phyloP scores from a whole-genome alignment of 2,888 invertebrate species.

The Celastrina argiolus region DNA sequence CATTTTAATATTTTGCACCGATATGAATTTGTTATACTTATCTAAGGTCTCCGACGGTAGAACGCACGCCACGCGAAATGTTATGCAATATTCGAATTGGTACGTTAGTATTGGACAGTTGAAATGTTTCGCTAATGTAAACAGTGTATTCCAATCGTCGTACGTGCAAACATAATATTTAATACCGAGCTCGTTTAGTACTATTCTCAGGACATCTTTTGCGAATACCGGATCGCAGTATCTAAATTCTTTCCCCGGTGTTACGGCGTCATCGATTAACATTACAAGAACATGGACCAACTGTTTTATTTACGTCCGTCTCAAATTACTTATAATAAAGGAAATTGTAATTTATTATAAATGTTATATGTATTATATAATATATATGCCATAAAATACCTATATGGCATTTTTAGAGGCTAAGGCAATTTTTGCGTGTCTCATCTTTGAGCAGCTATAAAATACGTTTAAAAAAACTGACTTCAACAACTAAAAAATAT shows the following conservation, averaged over 20 bases:
- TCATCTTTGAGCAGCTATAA: too few relatives aligned
- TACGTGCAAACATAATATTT: neutral
- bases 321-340: too few relatives aligned
- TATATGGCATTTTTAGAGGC: too few relatives aligned
- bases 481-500: too few relatives aligned
- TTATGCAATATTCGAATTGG: neutral
- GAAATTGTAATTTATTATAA: too few relatives aligned
- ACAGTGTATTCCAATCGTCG: neutral
- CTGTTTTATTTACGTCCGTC: too few relatives aligned
- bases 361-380: too few relatives aligned
- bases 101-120: neutral
- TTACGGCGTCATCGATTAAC: neutral
- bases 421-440: too few relatives aligned
- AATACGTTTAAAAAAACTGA: too few relatives aligned
- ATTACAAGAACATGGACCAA: too few relatives aligned
- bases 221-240: conserved; percentile 35
- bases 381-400: too few relatives aligned
- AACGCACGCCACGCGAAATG: neutral
- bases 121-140: neutral
- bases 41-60: neutral
- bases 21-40: neutral
- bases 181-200: conserved; percentile 35
- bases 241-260: conserved; percentile 28
- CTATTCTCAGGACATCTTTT: conserved; percentile 36
- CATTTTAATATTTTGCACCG: neutral